phyloP scores from a whole-genome alignment of 2,888 invertebrate genomes.

The Sinelater perroti region DNA sequence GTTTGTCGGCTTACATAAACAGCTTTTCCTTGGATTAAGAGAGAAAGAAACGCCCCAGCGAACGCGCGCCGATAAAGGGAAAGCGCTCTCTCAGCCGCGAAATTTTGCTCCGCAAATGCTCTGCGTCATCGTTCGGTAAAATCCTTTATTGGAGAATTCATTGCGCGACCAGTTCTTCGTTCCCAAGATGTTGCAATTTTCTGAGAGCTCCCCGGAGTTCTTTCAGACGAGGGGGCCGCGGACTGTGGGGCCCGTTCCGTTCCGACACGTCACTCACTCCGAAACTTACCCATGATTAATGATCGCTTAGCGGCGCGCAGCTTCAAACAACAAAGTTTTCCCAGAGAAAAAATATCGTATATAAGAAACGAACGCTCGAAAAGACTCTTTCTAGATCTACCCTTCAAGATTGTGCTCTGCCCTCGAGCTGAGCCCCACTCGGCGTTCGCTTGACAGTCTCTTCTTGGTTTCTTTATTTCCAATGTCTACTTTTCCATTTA shows the following conservation, averaged over 20 bases:
- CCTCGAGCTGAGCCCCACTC: conserved; percentile 48
- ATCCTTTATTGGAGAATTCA: conserved; percentile 48
- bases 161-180: conserved; percentile 49
- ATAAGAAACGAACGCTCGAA: conserved; percentile 62
- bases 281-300: conserved; percentile 68
- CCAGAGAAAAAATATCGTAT: conserved; percentile 66
- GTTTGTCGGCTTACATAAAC: too few relatives aligned
- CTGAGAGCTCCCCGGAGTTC: conserved; percentile 62
- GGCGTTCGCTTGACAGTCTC: conserved; percentile 46
- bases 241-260: conserved; percentile 54
- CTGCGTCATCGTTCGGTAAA: conserved; percentile 36
- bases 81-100: conserved; percentile 9
- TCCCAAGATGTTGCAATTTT: conserved; percentile 61
- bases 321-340: conserved; percentile 72
- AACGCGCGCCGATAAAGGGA: background rate
- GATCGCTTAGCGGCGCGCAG: conserved; percentile 65
- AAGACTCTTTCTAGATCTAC: conserved; percentile 63
- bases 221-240: conserved; percentile 56
- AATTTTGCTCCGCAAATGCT: conserved; percentile 32
- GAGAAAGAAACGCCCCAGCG: background rate
- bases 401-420: conserved; percentile 61
- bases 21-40: too few relatives aligned
- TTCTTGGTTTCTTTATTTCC: conserved; percentile 49
- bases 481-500: conserved; percentile 46
- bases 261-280: conserved; percentile 63